Percentiles rank a stretch among this genome's conserved stretches.
Evolutionary conservation across 2,888 invertebrate species (phyloP).

Genomic region (Dasysyrphus albostriatus): DNA sequence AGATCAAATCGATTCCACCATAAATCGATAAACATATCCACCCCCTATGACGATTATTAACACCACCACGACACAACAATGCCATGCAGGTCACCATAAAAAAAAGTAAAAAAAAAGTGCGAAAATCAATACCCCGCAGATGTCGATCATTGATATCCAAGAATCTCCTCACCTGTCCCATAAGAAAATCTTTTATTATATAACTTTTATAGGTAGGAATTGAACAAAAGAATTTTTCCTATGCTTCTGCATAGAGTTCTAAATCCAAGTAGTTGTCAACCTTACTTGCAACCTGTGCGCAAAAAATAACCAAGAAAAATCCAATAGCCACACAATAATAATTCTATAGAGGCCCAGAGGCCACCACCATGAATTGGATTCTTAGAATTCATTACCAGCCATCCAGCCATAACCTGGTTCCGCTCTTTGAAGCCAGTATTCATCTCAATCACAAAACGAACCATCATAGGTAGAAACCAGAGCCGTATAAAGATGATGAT

Average conservation of each 20-base stretch:
- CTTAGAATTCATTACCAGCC: constrained; percentile 67
- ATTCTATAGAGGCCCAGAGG: constrained; percentile 42
- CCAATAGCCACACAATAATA: constrained; percentile 53
- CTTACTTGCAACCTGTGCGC: constrained; percentile 63
- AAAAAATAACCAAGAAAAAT: constrained; percentile 43
- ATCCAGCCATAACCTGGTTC: constrained; percentile 21
- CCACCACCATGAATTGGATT: constrained; percentile 67
- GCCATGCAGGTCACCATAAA: constrained; percentile 46
- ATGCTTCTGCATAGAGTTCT: constrained; percentile 23
- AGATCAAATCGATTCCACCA: constrained; percentile 43
- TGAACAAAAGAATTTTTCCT: constrained; percentile 19
- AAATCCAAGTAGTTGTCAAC: constrained; percentile 48
- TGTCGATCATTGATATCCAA: constrained; percentile 68
- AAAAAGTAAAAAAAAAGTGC: constrained; percentile 37
- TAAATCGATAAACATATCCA: constrained; percentile 31
- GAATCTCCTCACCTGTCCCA: constrained; percentile 61
- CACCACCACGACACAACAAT: constrained; percentile 32
- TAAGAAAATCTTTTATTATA: constrained; percentile 51
- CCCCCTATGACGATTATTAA: constrained; percentile 34
- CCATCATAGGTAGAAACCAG: background rate
- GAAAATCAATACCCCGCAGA: constrained; percentile 52
- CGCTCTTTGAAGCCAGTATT: constrained; percentile 31
- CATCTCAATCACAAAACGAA: constrained; percentile 40
- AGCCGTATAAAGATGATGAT: constrained; percentile 18
- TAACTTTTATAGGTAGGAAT: constrained; percentile 10